Conservation (phyloP, 2,113 vertebrate species). For the Neogobius melanostomus region DNA sequence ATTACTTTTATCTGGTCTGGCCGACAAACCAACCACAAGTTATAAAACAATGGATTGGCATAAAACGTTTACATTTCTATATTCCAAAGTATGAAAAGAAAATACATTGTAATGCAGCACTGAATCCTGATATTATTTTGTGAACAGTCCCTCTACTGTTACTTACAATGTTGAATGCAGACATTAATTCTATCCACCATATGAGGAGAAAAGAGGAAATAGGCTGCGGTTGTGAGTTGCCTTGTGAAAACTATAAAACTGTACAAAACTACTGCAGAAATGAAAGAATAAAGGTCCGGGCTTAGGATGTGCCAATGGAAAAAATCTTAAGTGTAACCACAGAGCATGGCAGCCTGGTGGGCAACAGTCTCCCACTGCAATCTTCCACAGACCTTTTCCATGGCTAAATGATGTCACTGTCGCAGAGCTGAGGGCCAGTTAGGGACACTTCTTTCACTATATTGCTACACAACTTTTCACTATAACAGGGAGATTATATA, state of each 20-base stretch:
- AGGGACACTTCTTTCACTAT: conserved; percentile 12
- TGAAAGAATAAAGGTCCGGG: conserved; percentile 67
- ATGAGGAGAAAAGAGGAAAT: conserved; percentile 2
- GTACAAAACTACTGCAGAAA: conserved; percentile 67
- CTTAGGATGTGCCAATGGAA: conserved; percentile 72
- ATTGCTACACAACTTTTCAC: too few relatives aligned
- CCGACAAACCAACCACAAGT: neutral
- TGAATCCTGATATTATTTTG: neutral
- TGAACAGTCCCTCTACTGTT: conserved; percentile 2
- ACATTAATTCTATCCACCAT: neutral
- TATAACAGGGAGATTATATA: neutral
- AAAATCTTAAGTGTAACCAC: conserved; percentile 71
- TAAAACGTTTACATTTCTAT: too few relatives aligned
- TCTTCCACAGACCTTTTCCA: conserved; percentile 67
- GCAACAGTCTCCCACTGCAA: conserved; percentile 58
- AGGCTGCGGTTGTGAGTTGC: conserved; percentile 26
- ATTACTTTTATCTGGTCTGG: conserved; percentile 29
- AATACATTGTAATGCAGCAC: neutral
- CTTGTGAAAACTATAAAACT: conserved; percentile 51
- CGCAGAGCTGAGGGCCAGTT: conserved; percentile 21
- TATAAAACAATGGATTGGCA: too few relatives aligned
- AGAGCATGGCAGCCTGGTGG: conserved; percentile 68
- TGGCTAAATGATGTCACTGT: conserved; percentile 67
- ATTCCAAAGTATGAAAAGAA: too few relatives aligned
- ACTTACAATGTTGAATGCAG: conserved; percentile 5